Percentiles rank a stretch among this genome's conserved stretches.
phyloP scores from a whole-genome alignment of 1,140 invertebrate species.

The Danaus plexippus region DNA sequence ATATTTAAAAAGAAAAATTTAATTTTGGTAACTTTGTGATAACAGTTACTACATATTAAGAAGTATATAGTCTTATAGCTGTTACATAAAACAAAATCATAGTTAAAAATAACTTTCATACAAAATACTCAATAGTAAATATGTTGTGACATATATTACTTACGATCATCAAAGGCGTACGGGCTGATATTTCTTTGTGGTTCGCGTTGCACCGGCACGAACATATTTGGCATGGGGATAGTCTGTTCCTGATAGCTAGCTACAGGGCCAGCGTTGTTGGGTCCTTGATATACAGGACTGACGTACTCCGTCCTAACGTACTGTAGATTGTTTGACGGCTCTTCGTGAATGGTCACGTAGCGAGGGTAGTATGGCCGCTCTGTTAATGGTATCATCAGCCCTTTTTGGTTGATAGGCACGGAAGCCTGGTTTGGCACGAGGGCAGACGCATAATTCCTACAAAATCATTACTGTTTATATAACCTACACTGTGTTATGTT shows the following conservation, averaged over 20 bases:
- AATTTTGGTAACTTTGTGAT: no score
- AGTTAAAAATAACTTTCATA: no score
- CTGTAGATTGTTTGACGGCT: slow-evolving; percentile 22
- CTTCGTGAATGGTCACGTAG: slow-evolving; percentile 24
- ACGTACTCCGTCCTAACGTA: slow-evolving; percentile 22
- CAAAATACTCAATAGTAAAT: background rate
- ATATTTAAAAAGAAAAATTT: no score
- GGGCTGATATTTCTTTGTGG: slow-evolving; percentile 29
- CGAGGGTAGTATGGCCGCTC: slow-evolving; percentile 27
- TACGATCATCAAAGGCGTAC: slow-evolving; percentile 34
- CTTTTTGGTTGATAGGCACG: slow-evolving; percentile 23
- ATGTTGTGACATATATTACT: slow-evolving; percentile 23
- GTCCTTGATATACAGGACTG: slow-evolving; percentile 22
- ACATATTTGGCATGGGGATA: slow-evolving; percentile 27
- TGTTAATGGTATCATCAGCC: slow-evolving; percentile 20
- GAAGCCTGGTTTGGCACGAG: slow-evolving; percentile 21
- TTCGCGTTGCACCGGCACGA: slow-evolving; percentile 30
- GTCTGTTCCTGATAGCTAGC: slow-evolving; percentile 22
- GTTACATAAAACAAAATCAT: no score
- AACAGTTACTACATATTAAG: no score
- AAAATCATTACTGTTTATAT: slow-evolving; percentile 1
- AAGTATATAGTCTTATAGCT: no score
- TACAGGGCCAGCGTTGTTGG: slow-evolving; percentile 10
- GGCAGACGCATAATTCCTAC: slow-evolving; percentile 21
- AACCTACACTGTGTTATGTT: no score